phyloP scores from a whole-genome alignment of 2,888 invertebrate species.

The Abrostola tripartita region DNA sequence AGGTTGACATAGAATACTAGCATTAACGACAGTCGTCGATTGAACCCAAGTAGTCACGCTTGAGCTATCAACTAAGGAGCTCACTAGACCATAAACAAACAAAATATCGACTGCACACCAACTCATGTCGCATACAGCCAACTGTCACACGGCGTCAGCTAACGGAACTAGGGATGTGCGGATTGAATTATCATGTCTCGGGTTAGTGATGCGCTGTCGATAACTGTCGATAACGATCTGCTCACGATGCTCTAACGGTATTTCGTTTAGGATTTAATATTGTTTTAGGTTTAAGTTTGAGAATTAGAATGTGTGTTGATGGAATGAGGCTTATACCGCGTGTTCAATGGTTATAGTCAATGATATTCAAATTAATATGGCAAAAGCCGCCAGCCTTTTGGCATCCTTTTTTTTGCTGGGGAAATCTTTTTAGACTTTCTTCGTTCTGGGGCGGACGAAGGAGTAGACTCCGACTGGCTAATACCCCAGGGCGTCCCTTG shows the following conservation, averaged over 20 bases:
- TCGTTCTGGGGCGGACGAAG: no score
- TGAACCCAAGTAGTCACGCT: not conserved
- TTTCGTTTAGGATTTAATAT: conserved; percentile 2
- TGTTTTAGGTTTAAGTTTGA: no score
- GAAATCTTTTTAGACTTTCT: no score
- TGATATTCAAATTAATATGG: no score
- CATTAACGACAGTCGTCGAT: not conserved
- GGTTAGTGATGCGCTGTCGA: conserved; percentile 33
- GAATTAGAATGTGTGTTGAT: no score
- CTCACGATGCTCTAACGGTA: conserved; percentile 45
- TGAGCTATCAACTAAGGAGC: not conserved
- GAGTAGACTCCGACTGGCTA: no score
- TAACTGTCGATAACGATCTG: conserved; percentile 52
- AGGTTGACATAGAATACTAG: no score
- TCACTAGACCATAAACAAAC: not conserved
- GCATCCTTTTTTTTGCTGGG: no score
- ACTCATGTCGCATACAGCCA: not conserved
- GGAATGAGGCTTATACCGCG: no score
- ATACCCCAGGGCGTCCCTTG: no score
- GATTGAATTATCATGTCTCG: conserved; percentile 49
- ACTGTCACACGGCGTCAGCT: conserved; percentile 24
- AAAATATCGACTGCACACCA: not conserved
- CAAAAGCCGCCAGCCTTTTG: no score
- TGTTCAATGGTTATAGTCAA: no score
- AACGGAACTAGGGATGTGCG: conserved; percentile 45